Evolutionary conservation across 2,888 invertebrate genomes (phyloP).

Genomic region (Leptothorax acervorum): DNA sequence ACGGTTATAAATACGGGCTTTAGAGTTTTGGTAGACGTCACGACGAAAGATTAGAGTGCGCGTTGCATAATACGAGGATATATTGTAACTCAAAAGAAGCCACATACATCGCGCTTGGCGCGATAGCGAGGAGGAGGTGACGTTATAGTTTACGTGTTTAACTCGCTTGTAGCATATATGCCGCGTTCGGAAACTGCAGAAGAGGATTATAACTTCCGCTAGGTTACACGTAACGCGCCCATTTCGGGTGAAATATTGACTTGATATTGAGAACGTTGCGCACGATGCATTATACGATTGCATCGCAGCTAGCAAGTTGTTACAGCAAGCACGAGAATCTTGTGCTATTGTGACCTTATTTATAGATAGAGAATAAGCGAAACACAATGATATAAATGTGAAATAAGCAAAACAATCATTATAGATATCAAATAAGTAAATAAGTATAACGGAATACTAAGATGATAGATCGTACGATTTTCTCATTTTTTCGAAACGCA

Average conservation of each 20-base stretch:
- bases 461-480: background rate
- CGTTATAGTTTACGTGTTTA: constrained; percentile 24
- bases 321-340: constrained; percentile 5
- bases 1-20: constrained; percentile 10
- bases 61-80: constrained; percentile 2
- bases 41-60: constrained; percentile 7
- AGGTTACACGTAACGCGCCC: constrained; percentile 30
- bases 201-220: constrained; percentile 44
- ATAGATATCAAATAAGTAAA: background rate
- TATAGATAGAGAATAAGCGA: background rate
- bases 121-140: background rate
- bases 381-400: background rate
- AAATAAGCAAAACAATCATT: background rate
- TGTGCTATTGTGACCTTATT: background rate
- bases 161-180: constrained; percentile 13
- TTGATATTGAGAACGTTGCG: constrained; percentile 5
- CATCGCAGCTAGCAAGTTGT: background rate
- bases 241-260: constrained; percentile 38
- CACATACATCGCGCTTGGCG: constrained; percentile 8
- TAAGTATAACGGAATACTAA: background rate
- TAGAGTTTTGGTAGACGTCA: constrained; percentile 25
- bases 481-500: background rate
- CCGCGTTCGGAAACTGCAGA: background rate
- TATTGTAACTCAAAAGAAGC: constrained; percentile 29
- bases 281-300: constrained; percentile 24